phyloP scores from a whole-genome alignment of 2,888 invertebrate species.

The Drosophila falleni region DNA sequence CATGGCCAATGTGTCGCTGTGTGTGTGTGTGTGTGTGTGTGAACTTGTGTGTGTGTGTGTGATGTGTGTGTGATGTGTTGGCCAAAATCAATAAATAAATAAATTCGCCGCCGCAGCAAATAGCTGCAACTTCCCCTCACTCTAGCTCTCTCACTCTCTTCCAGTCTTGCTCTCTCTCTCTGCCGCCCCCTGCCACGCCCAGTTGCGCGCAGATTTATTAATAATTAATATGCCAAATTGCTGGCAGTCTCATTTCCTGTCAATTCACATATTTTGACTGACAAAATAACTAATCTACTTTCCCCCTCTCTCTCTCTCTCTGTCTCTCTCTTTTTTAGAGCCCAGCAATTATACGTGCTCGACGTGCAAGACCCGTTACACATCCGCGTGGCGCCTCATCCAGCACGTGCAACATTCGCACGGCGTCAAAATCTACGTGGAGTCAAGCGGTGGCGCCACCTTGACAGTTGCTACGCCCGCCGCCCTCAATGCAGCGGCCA shows the following conservation, averaged over 20 bases:
- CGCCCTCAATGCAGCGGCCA: constrained; percentile 61
- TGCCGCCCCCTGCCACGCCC: neutral
- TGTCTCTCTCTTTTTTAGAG: constrained; percentile 87
- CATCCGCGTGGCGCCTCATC: constrained; percentile 97
- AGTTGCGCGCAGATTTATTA: constrained; percentile 30
- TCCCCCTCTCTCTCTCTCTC: neutral
- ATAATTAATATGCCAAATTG: constrained; percentile 63
- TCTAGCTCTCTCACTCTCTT: neutral
- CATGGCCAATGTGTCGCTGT: constrained; percentile 4
- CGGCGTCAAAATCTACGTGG: constrained; percentile 96
- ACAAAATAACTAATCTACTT: constrained; percentile 50
- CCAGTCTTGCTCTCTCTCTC: neutral
- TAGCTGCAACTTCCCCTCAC: constrained; percentile 17
- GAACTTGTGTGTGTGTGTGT: neutral
- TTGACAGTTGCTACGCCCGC: constrained; percentile 79
- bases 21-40: neutral
- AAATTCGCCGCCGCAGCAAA: constrained; percentile 47
- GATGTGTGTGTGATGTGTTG: constrained; percentile 9
- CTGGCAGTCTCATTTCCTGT: constrained; percentile 59
- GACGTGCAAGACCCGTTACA: constrained; percentile 95
- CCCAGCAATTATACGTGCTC: constrained; percentile 97
- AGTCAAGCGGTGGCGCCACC: constrained; percentile 83
- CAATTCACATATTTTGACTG: constrained; percentile 53
- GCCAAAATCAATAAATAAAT: constrained; percentile 74
- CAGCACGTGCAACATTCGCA: constrained; percentile 98